These are phyloP conservation scores for Solea solea DNA, from an alignment of 2,113 vertebrate species.

Conservation along the genomic window DNA sequence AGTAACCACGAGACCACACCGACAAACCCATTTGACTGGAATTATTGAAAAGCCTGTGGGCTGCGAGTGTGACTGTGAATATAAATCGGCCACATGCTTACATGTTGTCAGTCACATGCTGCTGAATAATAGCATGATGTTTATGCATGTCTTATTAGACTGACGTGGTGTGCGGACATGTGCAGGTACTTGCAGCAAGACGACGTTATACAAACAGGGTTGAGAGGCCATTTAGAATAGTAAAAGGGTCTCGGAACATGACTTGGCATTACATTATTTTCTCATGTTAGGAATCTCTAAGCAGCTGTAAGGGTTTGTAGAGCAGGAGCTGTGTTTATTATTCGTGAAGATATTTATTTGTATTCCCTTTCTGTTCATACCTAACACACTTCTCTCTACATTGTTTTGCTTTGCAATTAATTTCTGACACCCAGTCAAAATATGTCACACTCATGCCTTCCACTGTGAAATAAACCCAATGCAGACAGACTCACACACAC, in stretches of 20 bases:
- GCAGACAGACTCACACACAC: neutral
- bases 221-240: slow-evolving; percentile 55
- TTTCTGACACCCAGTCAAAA: too few species aligned
- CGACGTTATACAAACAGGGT: slow-evolving; percentile 55
- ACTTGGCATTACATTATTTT: slow-evolving; percentile 71
- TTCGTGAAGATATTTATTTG: neutral
- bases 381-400: neutral
- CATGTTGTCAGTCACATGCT: slow-evolving; percentile 40
- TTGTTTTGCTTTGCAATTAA: neutral
- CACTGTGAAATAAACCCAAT: too few species aligned
- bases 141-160: slow-evolving; percentile 60
- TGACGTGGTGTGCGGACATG: slow-evolving; percentile 47
- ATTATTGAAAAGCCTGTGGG: slow-evolving; percentile 35
- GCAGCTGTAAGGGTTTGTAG: neutral
- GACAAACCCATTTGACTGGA: slow-evolving; percentile 23
- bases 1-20: slow-evolving; percentile 2
- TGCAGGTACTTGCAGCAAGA: slow-evolving; percentile 51
- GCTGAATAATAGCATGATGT: slow-evolving; percentile 53
- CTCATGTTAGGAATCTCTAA: slow-evolving; percentile 27
- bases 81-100: slow-evolving; percentile 45
- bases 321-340: neutral
- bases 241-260: slow-evolving; percentile 62
- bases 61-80: slow-evolving; percentile 58
- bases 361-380: neutral
- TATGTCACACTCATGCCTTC: too few species aligned